Evolutionary conservation across 64 coral and sea anemone species (phyloP), one percentile per base, ranked within the genome.

Genomic region (Dendronephthya gigantea): DNA sequence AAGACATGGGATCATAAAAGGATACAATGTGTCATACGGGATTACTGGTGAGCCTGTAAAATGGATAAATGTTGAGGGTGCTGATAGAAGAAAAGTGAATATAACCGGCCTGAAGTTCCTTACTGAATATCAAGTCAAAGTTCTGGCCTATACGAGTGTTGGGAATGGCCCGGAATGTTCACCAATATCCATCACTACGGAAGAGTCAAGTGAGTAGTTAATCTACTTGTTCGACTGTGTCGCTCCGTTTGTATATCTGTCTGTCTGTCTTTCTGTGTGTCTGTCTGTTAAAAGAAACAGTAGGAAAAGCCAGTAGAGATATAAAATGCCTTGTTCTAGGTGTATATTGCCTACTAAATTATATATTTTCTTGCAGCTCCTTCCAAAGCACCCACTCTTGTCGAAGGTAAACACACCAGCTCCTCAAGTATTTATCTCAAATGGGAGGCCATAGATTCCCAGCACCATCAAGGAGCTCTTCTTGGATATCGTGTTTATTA

Each of bases 1-100:
- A 9, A 50, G 65, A 36, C 85, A 90, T 35, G 88, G 88, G 0
- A 52, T 90, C 16, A 85, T 90, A 30, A 56, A 74, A 2, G 88
- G 88, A 47, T 90, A 50, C 22, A 90, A 47, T 33, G 52, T 90
- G 39, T 59, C 39, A 14, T 38, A 68, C 33, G 72, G n/a, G 33
- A 82, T 13, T 13, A 81, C 17, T 82, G 33, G 40, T 34, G n/a
- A n/a, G n/a, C n/a, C 19, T 4, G 58, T 6, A 30, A 17, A 66
- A 15, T 5, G 22, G 6, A 66, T 4, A 7, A 66, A 2, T 66
- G 58, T n/a, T 15, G 22, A n/a, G 6, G 29, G 2, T 66, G 6
- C 19, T 7, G 58, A 45, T 45, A 45, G 41, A 4, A 45, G 41
- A 11, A 66, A 66, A 22, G 6, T 22, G 58, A 66, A 66, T n/a